A percentile compares a stretch with the other conserved stretches of the same genome.
These are phyloP conservation scores for Pseudorhiza aurosa DNA, from an alignment of 30 jellyfish, hydroid and myxozoan species.

Conservation along the genomic window DNA sequence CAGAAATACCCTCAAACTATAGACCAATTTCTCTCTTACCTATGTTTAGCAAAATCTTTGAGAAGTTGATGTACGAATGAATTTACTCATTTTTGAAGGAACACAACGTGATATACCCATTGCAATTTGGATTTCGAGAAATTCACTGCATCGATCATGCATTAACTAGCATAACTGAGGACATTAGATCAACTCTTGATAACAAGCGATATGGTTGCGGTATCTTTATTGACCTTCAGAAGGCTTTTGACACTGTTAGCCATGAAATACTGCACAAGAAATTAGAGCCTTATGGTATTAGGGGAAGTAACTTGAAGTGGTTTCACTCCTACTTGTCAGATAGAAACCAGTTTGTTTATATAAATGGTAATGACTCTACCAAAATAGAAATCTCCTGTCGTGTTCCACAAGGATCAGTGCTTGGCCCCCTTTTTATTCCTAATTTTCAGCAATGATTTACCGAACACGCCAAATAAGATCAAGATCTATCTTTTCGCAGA, in stretches of 20 bases:
- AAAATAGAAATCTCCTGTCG: constrained; percentile 39
- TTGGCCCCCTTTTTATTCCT: constrained; percentile 13
- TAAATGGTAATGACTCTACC: constrained; percentile 52
- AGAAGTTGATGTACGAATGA: constrained; percentile 48
- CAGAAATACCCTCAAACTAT: constrained; percentile 44
- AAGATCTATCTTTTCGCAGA: constrained; percentile 51
- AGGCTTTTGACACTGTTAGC: constrained; percentile 67
- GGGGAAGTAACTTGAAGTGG: constrained; percentile 55
- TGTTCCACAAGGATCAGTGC: constrained; percentile 75
- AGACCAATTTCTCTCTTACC: constrained; percentile 74
- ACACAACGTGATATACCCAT: constrained; percentile 22
- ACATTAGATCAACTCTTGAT: constrained; percentile 54
- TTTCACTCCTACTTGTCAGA: constrained; percentile 64
- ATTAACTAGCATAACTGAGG: constrained; percentile 60
- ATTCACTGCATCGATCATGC: constrained; percentile 63
- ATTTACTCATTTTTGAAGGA: constrained; percentile 29
- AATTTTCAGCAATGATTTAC: constrained; percentile 11
- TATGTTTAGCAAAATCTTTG: constrained; percentile 60
- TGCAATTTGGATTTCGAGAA: constrained; percentile 70
- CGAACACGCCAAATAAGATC: constrained; percentile 11
- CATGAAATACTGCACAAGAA: constrained; percentile 47
- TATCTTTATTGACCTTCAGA: constrained; percentile 60
- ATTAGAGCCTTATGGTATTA: constrained; percentile 67
- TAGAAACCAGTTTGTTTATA: constrained; percentile 59
- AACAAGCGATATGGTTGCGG: constrained; percentile 64